Percentiles rank a stretch among this genome's conserved stretches.
Conservation (phyloP, 2,797 vertebrate genomes). For the Hoplostethus mediterraneus region DNA sequence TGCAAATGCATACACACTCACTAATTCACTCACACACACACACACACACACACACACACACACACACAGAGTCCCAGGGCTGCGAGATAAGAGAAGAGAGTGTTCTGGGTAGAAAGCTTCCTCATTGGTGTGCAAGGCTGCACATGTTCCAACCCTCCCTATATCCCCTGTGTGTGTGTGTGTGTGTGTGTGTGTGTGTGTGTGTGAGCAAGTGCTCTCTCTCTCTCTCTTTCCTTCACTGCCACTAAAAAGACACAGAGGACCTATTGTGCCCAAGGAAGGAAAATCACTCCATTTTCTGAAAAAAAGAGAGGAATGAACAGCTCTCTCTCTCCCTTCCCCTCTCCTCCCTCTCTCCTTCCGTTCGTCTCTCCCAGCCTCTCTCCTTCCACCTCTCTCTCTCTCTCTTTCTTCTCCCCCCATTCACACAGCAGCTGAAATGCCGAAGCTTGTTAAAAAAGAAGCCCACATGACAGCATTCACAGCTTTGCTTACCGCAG, state of each 20-base stretch:
- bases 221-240: constrained; percentile 68
- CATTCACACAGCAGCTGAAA: constrained; percentile 80
- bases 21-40: constrained; percentile 11
- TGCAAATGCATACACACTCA: constrained; percentile 39
- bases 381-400: constrained; percentile 24
- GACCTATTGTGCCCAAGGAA: constrained; percentile 85
- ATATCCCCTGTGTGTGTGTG: constrained; percentile 63
- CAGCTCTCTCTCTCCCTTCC: constrained; percentile 61
- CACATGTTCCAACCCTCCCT: constrained; percentile 73
- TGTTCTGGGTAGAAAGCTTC: constrained; percentile 78
- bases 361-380: background rate
- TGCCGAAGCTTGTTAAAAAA: constrained; percentile 75
- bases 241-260: constrained; percentile 83
- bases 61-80: constrained; percentile 51
- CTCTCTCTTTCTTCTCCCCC: constrained; percentile 17
- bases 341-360: constrained; percentile 22
- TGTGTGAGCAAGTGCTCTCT: constrained; percentile 15
- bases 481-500: constrained; percentile 73
- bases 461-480: constrained; percentile 70
- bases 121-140: constrained; percentile 82
- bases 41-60: constrained; percentile 48
- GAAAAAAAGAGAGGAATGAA: constrained; percentile 76
- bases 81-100: constrained; percentile 77
- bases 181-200: constrained; percentile 32
- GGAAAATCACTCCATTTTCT: constrained; percentile 84